Percentiles rank a stretch among this genome's conserved stretches.
phyloP scores from a whole-genome alignment of 1,140 invertebrate species.

The Platorchestia sp. region DNA sequence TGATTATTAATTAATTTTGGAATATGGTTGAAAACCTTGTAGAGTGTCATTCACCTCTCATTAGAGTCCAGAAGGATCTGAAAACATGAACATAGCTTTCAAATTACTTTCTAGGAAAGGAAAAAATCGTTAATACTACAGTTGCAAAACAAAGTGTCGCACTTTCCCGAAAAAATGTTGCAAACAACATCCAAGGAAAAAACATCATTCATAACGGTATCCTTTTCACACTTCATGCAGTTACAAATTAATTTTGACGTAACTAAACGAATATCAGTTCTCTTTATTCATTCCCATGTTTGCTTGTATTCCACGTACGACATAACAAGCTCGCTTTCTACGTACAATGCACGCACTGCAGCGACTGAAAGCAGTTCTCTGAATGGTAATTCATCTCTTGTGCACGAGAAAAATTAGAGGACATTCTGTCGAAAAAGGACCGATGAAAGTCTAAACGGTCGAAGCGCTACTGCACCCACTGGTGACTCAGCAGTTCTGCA shows the following conservation, averaged over 20 bases:
- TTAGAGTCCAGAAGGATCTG: not conserved
- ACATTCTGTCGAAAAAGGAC: constrained; percentile 8
- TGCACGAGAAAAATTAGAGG: not conserved
- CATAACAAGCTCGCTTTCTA: not conserved
- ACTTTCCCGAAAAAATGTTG: too few species aligned
- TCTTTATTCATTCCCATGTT: too few species aligned
- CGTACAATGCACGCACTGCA: not conserved
- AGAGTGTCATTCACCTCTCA: not conserved
- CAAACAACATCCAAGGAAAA: too few species aligned
- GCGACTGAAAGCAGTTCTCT: not conserved
- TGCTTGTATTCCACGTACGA: too few species aligned
- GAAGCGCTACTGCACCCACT: constrained; percentile 27
- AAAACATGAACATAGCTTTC: not conserved
- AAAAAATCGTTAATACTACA: too few species aligned
- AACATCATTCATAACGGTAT: too few species aligned
- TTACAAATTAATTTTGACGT: too few species aligned
- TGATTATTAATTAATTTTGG: not conserved
- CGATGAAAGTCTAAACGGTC: not conserved
- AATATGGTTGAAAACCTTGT: not conserved
- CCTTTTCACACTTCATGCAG: too few species aligned
- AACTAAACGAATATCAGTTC: too few species aligned
- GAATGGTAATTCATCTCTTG: not conserved
- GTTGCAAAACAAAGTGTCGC: too few species aligned
- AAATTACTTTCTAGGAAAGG: too few species aligned
- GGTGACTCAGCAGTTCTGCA: constrained; percentile 13